Evolutionary conservation across 2,113 vertebrate species (phyloP).

Genomic region (Cinclus mexicanus): DNA sequence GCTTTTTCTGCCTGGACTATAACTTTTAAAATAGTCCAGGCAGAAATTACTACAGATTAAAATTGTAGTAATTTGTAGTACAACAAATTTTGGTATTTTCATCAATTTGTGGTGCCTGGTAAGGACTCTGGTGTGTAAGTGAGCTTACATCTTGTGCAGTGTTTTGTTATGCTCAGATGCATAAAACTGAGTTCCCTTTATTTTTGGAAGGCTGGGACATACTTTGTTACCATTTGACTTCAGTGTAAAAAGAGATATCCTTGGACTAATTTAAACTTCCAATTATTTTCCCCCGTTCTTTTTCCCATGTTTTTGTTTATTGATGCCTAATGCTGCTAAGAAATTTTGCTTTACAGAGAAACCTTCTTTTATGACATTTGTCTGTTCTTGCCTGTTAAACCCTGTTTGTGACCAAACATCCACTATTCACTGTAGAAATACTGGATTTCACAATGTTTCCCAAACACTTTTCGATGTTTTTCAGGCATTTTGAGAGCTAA

Average conservation of each 20-base stretch:
- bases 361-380: not conserved
- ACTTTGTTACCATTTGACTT: not conserved
- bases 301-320: not conserved
- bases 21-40: not conserved
- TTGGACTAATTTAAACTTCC: not conserved
- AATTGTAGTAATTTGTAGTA: not conserved
- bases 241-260: not conserved
- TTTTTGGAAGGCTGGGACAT: not conserved
- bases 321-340: not conserved
- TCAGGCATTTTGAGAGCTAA: not conserved
- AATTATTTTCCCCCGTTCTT: not conserved
- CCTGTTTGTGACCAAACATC: not conserved
- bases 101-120: not conserved
- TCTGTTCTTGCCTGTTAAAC: not conserved
- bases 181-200: not conserved
- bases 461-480: not conserved
- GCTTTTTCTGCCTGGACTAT: not conserved
- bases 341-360: not conserved
- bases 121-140: accelerated
- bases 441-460: not conserved
- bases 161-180: not conserved
- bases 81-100: not conserved
- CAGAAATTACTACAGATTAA: no score
- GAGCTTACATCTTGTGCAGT: not conserved
- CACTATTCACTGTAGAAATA: not conserved